Base-by-base conservation (phyloP, 2,888 invertebrate species). In the Brachyptera putata region DNA sequence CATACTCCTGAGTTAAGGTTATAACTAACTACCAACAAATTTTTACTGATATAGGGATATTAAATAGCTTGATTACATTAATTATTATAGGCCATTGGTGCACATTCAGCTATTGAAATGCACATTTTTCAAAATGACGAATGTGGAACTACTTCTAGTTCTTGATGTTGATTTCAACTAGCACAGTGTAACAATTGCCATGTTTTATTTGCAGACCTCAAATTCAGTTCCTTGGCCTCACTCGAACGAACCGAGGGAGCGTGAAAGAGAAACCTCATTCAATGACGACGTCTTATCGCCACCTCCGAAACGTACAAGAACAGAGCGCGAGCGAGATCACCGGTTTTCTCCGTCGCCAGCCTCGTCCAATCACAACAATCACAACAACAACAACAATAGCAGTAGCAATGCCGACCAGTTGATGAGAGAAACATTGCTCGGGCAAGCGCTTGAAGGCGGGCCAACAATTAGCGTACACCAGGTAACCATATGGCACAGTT, bases 391-490 rank as follows among this genome's bases (percentile, higher is more conserved):
- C 13, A 59, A 59, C 22, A 60, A 49, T 16, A 57, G 57, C 55
- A 58, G 43, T 50, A 74, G 74, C 61, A 73, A 73, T 63, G 69
- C 73, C 21, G 74, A 75, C 61, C 67, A 69, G 24, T 87, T 89
- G 70, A 78, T 87, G 68, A 81, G 84, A 65, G 85, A 86, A 64
- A 85, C 88, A 1, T 76, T 91, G 56, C 79, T 91, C 67, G 85
- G 87, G 46, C 90, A 90, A 71, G 86, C 87, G 3, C 76, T 91
- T 65, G 91, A 91, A 73, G 86, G 84, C 69, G 84, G 84, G 57
- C 86, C 84, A 56, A 83, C 82, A 72, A 79, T 81, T 70, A 59
- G 50, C 36, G 34, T 64, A 13, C 65, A 64, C 55, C 66, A 65
- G 59, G 64, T 66, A 34, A 62, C 49, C 25, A 11, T 30, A 5